These are phyloP conservation scores for Galendromus occidentalis DNA, from an alignment of 1,140 invertebrate genomes.

Conservation along the genomic window DNA sequence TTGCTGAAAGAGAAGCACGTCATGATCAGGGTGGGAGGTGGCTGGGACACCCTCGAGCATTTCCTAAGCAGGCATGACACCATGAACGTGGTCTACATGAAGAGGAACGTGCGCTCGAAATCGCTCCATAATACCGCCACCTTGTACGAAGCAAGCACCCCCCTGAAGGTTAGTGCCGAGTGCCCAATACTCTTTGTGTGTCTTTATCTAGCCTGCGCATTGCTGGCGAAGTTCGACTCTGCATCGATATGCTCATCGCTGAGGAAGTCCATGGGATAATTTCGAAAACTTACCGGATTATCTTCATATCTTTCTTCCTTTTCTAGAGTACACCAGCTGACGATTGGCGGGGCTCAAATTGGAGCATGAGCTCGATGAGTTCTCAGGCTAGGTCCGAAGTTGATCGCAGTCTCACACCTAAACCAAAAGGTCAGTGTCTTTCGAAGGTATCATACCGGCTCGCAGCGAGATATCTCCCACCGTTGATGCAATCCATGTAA, in stretches of 20 bases:
- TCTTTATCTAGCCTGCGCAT: background rate
- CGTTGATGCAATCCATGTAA: too few relatives aligned
- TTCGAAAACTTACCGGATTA: background rate
- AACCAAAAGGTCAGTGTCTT: constrained; percentile 3
- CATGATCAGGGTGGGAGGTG: constrained; percentile 78
- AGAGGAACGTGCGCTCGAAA: background rate
- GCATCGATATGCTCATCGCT: background rate
- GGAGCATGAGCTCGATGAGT: background rate
- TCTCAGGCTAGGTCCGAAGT: background rate
- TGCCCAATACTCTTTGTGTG: too few relatives aligned
- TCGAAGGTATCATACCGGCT: too few relatives aligned
- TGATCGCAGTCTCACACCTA: constrained; percentile 5
- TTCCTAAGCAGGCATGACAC: constrained; percentile 73
- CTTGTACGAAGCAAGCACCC: background rate
- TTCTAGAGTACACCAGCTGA: background rate
- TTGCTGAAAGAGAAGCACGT: constrained; percentile 62
- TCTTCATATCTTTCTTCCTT: background rate
- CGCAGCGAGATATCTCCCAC: too few relatives aligned
- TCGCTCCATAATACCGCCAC: background rate
- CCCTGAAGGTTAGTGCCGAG: background rate
- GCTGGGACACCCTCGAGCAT: constrained; percentile 79
- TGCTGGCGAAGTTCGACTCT: background rate
- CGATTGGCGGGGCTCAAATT: background rate
- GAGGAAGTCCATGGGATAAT: background rate
- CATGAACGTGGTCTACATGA: constrained; percentile 11